Base-by-base conservation (phyloP, 2,113 vertebrate genomes). In the Mobula hypostoma region DNA sequence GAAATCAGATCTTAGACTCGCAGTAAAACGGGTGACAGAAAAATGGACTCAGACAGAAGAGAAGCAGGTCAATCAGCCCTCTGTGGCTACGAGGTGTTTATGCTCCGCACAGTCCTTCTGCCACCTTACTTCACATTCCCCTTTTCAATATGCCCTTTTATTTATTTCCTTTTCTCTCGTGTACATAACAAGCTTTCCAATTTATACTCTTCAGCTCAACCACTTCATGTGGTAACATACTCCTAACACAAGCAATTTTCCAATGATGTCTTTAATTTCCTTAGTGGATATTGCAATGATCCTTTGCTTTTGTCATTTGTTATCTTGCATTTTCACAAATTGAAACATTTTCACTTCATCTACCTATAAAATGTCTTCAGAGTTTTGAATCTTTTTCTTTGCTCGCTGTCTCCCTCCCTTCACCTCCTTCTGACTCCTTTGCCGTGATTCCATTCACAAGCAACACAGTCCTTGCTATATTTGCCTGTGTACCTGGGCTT, bases 21-120 rank as follows among this genome's bases (percentile, higher is more conserved):
- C 29, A 66, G 63, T 88, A 63, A 90, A 90, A 17, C 36, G 32
- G 66, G n/a, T 66, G 85, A 90, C 85, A 90, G 61, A 66, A 90
- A 32, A 32, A 5, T 66, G 48, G 58, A 66, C 58, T 87, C 12
- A 7, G 0, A 85, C 21, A 9, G 82, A 56, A 27, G 3, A 66
- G 56, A n/a, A n/a, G 63, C n/a, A 63, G 40, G 21, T 40, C 21
- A 24, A 21, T 85, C 40, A 2, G 82, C 40, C 6, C 17, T 1
- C 24, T 7, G 24, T 0, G 3, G 5, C 14, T 79, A 32, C 14
- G 2, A 36, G 78, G 48, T 27, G 21, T 27, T 58, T 85, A 61
- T 58, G 61, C 61, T 66, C 85, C 27, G n/a, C 14, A 66, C 14
- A 7, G 15, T 14, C 85, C 29, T 66, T 27, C 27, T 88, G 29